Base-by-base conservation (phyloP, 2,888 invertebrate genomes). In the Hirtodrosophila trivittata region DNA sequence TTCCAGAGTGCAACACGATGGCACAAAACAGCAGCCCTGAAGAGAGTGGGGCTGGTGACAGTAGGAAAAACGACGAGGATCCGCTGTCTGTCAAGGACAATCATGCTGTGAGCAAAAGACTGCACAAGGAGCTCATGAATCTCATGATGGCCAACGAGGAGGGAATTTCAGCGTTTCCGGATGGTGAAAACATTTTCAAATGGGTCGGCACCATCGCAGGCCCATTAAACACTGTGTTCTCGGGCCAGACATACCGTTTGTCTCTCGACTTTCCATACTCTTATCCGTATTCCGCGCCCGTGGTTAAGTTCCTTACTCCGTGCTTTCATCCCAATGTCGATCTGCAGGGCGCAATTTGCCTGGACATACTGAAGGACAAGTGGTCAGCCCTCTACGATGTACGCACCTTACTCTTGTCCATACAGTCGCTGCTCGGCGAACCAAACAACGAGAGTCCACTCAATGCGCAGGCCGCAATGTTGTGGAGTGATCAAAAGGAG, bases 271-370 rank as follows among this genome's bases (percentile, higher is more conserved):
- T 98, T 90, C 97, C 98, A 16, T 95, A 96, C 90, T 96, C 97
- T 28, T 98, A 98, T 90, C 98, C 98, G 0, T 98, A 97, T 89
- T 94, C 96, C 59, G 96, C 98, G 8, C 98, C 98, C 1, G 93
- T 95, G 81, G 97, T 98, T 8, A 95, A 95, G 89, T 98, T 98
- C 80, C 90, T 95, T 39, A 97, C 97, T 1, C 95, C 97, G 1
- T 98, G 98, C 90, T 98, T 97, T 92, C 98, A 98, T 91, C 98
- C 98, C 0, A 98, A 98, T 88, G 97, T 98, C 32, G 98, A 98
- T 90, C 92, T 93, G 13, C 93, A 93, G 51, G 94, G 94, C 67
- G 95, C 97, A 90, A 98, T 98, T 90, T 98, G 98, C 91, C 92
- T 98, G 88, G 98, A 98, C 91, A 98, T 98, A 88, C 92, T 98